Conservation (phyloP, 2,113 vertebrate species). For the cat (Felis catus) region DNA sequence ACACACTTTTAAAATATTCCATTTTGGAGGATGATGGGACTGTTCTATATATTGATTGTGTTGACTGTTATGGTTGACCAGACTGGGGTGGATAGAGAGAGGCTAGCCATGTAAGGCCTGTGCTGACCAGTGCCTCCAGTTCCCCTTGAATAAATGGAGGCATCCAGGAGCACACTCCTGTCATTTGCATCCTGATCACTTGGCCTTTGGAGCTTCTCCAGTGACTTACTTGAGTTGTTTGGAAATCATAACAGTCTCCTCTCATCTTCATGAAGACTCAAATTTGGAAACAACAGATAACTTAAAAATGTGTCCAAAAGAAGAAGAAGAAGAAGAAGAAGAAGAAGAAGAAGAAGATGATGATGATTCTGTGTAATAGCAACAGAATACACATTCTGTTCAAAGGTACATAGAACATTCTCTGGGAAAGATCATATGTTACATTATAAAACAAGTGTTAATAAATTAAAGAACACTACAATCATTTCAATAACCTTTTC, state of each 20-base stretch:
- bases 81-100: constrained; percentile 88
- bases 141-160: constrained; percentile 93
- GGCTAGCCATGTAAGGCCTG: constrained; percentile 91
- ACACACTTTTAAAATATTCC: neutral
- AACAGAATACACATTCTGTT: neutral
- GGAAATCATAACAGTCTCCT: neutral
- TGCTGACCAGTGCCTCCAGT: constrained; percentile 96
- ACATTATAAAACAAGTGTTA: neutral
- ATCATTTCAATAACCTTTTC: neutral
- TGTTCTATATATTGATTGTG: neutral
- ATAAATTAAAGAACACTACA: neutral
- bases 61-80: constrained; percentile 80
- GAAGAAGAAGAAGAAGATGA: no score
- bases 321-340: no score
- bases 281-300: neutral
- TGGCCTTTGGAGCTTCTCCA: neutral
- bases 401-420: neutral
- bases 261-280: neutral
- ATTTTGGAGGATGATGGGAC: neutral
- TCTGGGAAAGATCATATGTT: neutral
- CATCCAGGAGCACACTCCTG: neutral
- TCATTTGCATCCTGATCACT: neutral
- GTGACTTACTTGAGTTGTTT: neutral
- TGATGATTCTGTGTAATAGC: neutral
- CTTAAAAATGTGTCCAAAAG: no score